Percentiles rank a stretch among this genome's conserved stretches.
Conservation (phyloP, 2,888 invertebrate species). For the Hesperia comma region DNA sequence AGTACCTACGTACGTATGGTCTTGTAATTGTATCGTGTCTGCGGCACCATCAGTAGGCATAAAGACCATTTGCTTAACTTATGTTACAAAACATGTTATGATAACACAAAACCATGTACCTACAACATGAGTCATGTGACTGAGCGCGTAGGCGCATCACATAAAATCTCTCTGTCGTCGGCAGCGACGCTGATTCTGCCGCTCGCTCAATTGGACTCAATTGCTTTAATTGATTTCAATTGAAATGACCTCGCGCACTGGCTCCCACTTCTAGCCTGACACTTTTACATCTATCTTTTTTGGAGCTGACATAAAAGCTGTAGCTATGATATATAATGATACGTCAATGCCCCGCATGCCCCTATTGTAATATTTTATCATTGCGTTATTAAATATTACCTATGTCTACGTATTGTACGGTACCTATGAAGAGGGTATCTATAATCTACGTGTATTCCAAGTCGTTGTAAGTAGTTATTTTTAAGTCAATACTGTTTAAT, state of each 20-base stretch:
- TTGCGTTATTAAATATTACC: conserved; percentile 1
- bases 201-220: conserved; percentile 81
- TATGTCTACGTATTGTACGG: background rate
- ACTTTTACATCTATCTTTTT: conserved; percentile 84
- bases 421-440: no score
- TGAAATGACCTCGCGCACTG: conserved; percentile 82
- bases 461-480: no score
- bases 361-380: conserved; percentile 41
- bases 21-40: no score
- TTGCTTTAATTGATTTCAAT: conserved; percentile 83
- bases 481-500: no score
- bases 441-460: no score
- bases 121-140: conserved; percentile 72
- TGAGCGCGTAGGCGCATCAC: conserved; percentile 75
- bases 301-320: conserved; percentile 76
- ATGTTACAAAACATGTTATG: background rate
- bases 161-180: conserved; percentile 81
- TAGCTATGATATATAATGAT: conserved; percentile 57
- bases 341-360: conserved; percentile 68
- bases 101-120: conserved; percentile 44
- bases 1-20: no score
- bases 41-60: no score
- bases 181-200: conserved; percentile 80
- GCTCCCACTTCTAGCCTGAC: conserved; percentile 79
- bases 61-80: no score